Conservation (phyloP, 2,113 vertebrate genomes). For the Petrocephalus zakoni region DNA sequence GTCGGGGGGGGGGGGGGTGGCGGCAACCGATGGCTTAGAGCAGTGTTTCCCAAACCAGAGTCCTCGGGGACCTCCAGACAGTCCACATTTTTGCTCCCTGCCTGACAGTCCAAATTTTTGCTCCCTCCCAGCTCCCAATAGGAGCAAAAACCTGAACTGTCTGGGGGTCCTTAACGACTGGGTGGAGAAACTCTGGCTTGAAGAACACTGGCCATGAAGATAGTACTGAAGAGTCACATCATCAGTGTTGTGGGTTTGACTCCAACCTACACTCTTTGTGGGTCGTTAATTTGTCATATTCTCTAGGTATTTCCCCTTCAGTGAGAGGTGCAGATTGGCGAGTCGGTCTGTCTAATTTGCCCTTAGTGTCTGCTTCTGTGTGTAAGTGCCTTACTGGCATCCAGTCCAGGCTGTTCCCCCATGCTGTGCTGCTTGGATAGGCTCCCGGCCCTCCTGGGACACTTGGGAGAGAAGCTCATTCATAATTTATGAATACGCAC, state of each 20-base stretch:
- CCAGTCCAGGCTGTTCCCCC: neutral
- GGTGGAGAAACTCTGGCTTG: neutral
- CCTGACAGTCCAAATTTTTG: neutral
- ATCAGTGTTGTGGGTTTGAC: neutral
- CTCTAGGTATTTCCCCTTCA: neutral
- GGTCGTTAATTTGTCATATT: neutral
- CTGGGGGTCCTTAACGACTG: neutral
- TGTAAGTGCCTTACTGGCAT: neutral
- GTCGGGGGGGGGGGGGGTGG: neutral
- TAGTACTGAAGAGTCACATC: neutral
- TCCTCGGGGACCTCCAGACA: neutral
- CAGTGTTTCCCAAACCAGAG: neutral
- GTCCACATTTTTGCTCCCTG: neutral
- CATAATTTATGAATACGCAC: neutral
- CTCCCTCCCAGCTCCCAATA: neutral
- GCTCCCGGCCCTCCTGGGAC: neutral
- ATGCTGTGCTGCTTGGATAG: neutral
- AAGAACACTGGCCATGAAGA: neutral
- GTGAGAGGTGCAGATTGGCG: neutral
- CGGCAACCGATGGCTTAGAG: neutral
- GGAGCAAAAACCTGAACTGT: neutral
- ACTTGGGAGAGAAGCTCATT: neutral
- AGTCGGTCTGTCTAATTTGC: neutral
- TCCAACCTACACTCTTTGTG: neutral
- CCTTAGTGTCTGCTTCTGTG: neutral